Conservation (phyloP, 1,140 invertebrate species). For the Pararge aegeria region DNA sequence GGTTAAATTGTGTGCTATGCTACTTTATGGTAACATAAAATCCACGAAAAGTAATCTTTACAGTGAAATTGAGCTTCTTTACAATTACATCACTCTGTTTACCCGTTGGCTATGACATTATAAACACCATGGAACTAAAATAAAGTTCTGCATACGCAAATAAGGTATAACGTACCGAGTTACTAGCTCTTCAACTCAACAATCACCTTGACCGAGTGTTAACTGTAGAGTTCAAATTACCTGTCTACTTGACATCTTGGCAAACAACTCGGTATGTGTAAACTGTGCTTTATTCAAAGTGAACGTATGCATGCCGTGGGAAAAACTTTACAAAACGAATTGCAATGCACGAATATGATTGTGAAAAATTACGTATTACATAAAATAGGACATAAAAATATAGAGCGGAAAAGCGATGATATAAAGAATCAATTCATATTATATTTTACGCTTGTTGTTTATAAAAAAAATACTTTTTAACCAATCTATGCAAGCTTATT, state of each 20-base stretch:
- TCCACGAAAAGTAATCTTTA: too few relatives aligned
- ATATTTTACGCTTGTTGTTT: not conserved
- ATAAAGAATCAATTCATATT: slow-evolving; percentile 7
- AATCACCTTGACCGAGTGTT: not conserved
- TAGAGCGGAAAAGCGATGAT: slow-evolving; percentile 13
- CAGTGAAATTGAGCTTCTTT: too few relatives aligned
- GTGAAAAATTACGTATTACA: slow-evolving; percentile 16
- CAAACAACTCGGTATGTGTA: not conserved
- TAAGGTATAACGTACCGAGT: too few relatives aligned
- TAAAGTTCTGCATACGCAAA: too few relatives aligned
- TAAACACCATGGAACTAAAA: too few relatives aligned
- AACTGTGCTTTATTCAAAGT: slow-evolving; percentile 17
- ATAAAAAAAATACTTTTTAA: slow-evolving; percentile 4
- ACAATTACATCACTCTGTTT: too few relatives aligned
- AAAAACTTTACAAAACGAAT: slow-evolving; percentile 14
- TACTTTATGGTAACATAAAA: too few relatives aligned
- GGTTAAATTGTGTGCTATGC: too few relatives aligned
- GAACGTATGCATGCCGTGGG: slow-evolving; percentile 21
- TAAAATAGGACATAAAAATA: slow-evolving; percentile 20
- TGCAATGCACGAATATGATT: slow-evolving; percentile 13
- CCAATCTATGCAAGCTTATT: not conserved
- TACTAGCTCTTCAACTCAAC: not conserved
- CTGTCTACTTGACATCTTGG: not conserved
- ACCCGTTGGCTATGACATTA: too few relatives aligned
- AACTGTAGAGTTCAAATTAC: not conserved